A percentile compares a stretch with the other conserved stretches of the same genome.
phyloP scores from a whole-genome alignment of 2,113 vertebrate genomes.

The Prinia subflava region DNA sequence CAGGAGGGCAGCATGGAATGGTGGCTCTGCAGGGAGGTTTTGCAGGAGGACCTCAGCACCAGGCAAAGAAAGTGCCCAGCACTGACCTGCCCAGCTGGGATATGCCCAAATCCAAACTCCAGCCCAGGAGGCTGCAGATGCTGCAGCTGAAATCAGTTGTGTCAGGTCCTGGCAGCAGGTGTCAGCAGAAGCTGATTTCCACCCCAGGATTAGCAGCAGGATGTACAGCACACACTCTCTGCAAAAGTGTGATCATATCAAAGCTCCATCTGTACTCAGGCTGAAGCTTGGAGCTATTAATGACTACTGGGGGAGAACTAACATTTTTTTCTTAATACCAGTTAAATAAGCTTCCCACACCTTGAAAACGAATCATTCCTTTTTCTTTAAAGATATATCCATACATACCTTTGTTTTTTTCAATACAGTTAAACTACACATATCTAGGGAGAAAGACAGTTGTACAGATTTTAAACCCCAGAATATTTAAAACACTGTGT shows the following conservation, averaged over 20 bases:
- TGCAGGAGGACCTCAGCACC: neutral
- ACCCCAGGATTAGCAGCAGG: conserved; percentile 34
- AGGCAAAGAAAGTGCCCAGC: neutral
- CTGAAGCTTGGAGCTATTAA: neutral
- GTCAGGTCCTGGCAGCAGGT: neutral
- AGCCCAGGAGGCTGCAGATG: neutral
- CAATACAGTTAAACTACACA: neutral
- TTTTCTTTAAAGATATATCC: neutral
- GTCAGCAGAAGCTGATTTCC: neutral
- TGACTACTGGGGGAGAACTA: neutral
- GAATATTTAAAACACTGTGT: neutral
- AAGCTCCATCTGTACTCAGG: conserved; percentile 8
- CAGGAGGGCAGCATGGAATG: neutral
- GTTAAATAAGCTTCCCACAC: neutral
- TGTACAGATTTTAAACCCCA: neutral
- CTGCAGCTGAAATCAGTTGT: neutral
- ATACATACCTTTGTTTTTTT: neutral
- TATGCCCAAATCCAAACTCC: neutral
- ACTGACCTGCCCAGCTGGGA: neutral
- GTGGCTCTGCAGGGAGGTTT: neutral
- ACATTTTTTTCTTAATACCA: neutral
- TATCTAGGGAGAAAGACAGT: neutral
- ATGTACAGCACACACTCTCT: neutral
- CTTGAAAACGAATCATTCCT: neutral
- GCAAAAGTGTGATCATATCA: neutral